Base-by-base conservation (phyloP, 2,797 vertebrate species). In the Mastacembelus armatus region DNA sequence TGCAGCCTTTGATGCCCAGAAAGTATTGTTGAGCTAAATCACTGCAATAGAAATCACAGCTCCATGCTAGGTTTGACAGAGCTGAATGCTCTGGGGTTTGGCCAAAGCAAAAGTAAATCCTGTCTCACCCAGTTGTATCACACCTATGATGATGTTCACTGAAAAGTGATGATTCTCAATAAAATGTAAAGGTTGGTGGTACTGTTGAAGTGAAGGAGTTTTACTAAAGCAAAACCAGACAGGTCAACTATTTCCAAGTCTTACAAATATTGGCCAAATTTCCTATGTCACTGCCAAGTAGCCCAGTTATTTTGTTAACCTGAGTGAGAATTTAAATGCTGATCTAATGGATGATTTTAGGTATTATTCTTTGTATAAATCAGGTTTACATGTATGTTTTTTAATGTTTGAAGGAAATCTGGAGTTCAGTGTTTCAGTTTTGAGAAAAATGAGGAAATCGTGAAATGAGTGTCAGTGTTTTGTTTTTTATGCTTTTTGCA, bases 281-380 rank as follows among this genome's bases (percentile, higher is more conserved):
- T 71, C 29, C 61, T 43, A 1, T 57, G 32, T 60, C 51, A 79
- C 73, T 88, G 81, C 85, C 83, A 69, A 64, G 58, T 50, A 48
- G 55, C 68, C 55, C 18, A 19, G 73, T 80, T 62, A 64, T 40
- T 45, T 67, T 42, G 40, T 74, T 58, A 54, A 77, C 62, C 51
- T 33, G 11, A 44, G 40, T 71, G 26, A 57, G 26, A 71, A 47
- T 70, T 62, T 43, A 21, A 74, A 26, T 69, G 43, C 81, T 66
- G 39, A 81, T 80, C 29, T 18, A 63, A 47, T 77, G 24, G 72
- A 71, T 80, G 71, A 85, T 81, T 78, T 83, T 56, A 67, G 56
- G 39, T 74, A 74, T 89, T 83, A 85, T 75, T 88, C 45, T 79
- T 51, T 81, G 27, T 72, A 71, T 77, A 50, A 88, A 86, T 81